A percentile compares a stretch with the other conserved stretches of the same genome.
phyloP scores from a whole-genome alignment of 2,888 invertebrate genomes.

The Aspidiotus destructor region DNA sequence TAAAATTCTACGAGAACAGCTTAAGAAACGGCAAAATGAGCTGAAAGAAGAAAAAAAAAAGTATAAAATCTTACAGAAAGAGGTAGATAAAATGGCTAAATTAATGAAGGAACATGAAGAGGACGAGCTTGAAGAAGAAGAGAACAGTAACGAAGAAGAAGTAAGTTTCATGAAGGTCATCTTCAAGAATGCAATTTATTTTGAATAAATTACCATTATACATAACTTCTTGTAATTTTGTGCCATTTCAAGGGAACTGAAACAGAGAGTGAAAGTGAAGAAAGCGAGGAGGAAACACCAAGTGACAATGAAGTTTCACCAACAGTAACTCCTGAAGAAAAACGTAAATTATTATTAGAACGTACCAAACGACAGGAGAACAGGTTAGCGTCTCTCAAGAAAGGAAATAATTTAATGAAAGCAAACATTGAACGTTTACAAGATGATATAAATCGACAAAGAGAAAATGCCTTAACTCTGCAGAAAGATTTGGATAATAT shows the following conservation, averaged over 20 bases:
- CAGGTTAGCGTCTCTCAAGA: conserved; percentile 67
- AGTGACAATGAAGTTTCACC: conserved; percentile 56
- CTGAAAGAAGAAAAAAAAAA: conserved; percentile 72
- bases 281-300: conserved; percentile 50
- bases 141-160: conserved; percentile 49
- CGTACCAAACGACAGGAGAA: conserved; percentile 64
- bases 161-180: conserved; percentile 37
- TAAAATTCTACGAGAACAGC: conserved; percentile 63
- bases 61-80: conserved; percentile 71
- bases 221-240: not conserved
- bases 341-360: conserved; percentile 53
- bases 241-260: conserved; percentile 42
- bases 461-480: conserved; percentile 63
- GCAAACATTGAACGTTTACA: conserved; percentile 79
- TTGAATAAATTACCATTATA: not conserved
- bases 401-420: conserved; percentile 77
- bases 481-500: conserved; percentile 79
- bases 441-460: conserved; percentile 73
- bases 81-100: conserved; percentile 83
- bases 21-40: conserved; percentile 68
- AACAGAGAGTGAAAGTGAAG: conserved; percentile 58
- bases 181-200: not conserved
- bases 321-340: conserved; percentile 57
- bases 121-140: conserved; percentile 60
- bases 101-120: conserved; percentile 71